Conservation (phyloP, 2,888 invertebrate genomes). For the Cosmorhoe ocellata region DNA sequence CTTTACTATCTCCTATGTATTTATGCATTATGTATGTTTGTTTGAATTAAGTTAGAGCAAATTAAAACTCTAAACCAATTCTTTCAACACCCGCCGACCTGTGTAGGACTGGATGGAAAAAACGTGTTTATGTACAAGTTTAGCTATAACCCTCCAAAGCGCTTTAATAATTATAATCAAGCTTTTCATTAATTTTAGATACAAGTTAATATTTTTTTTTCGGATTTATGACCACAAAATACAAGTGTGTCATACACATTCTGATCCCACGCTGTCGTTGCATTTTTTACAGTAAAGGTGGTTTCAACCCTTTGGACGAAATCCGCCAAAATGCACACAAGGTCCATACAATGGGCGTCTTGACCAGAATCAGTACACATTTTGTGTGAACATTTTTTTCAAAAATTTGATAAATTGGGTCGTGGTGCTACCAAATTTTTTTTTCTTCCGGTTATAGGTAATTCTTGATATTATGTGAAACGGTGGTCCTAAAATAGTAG, state of each 20-base stretch:
- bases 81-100: no score
- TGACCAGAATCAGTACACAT: conserved; percentile 76
- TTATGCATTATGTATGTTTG: no score
- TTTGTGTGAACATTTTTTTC: conserved; percentile 54
- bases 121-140: no score
- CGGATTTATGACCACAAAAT: not conserved
- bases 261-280: conserved; percentile 71
- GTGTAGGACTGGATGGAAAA: no score
- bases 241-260: no score
- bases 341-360: conserved; percentile 67
- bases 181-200: no score
- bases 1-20: no score
- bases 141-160: no score
- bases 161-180: no score
- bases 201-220: not conserved
- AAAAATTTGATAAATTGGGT: conserved; percentile 44
- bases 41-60: no score
- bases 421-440: conserved; percentile 19
- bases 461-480: conserved; percentile 1
- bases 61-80: no score
- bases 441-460: conserved; percentile 20
- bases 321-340: conserved; percentile 57
- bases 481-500: no score
- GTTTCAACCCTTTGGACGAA: conserved; percentile 66
- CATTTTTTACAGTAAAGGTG: conserved; percentile 61